Conservation (phyloP, 2,888 invertebrate species). For the Diplazon laetatorius region DNA sequence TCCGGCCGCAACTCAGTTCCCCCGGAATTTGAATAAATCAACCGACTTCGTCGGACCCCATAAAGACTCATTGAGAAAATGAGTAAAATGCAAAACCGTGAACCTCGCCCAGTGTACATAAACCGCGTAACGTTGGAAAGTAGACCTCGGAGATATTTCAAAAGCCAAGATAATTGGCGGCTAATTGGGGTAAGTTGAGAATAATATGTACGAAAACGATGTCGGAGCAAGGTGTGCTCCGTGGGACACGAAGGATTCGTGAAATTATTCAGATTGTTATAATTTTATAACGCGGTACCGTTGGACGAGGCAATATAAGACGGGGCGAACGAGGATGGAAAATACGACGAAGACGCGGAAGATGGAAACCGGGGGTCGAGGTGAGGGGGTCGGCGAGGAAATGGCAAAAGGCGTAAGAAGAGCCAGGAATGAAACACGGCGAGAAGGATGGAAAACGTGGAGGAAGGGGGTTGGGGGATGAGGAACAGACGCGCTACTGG, state of each 20-base stretch:
- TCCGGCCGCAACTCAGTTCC: not conserved
- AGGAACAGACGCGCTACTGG: constrained; percentile 21
- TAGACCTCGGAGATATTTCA: constrained; percentile 42
- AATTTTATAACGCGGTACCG: constrained; percentile 48
- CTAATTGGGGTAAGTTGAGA: constrained; percentile 60
- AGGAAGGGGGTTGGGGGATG: constrained; percentile 6
- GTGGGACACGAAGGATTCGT: constrained; percentile 39
- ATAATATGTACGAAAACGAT: constrained; percentile 49
- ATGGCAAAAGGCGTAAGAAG: constrained; percentile 7
- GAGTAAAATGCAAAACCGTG: constrained; percentile 9
- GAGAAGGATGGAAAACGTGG: not conserved
- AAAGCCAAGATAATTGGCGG: constrained; percentile 59
- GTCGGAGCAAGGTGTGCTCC: constrained; percentile 11
- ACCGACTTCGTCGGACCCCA: not conserved
- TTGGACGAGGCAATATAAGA: constrained; percentile 9
- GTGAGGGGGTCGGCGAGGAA: not conserved
- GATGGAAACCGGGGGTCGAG: not conserved
- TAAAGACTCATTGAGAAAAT: not conserved
- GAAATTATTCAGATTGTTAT: constrained; percentile 58
- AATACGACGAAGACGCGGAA: constrained; percentile 25
- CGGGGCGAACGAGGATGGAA: too few species aligned
- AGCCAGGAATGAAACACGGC: not conserved
- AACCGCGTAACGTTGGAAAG: constrained; percentile 34
- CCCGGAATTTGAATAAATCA: not conserved
- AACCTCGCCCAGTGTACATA: constrained; percentile 16